Evolutionary conservation across 53 echinoderm and acorn worm species (phyloP).

Genomic region (Paracentrotus lividus): DNA sequence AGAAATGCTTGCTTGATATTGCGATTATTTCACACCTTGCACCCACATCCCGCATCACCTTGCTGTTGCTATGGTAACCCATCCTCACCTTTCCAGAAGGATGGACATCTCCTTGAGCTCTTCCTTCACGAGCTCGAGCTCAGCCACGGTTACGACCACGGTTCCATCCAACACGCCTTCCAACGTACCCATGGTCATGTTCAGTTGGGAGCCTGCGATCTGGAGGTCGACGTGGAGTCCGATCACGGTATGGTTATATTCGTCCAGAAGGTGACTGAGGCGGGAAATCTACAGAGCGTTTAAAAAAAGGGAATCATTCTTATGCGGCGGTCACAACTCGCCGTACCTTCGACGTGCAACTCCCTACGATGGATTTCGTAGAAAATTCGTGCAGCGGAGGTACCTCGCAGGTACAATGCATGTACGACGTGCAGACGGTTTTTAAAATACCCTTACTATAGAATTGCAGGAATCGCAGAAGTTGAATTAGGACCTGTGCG

Average conservation of each 20-base stretch:
- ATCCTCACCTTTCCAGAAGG: slow-evolving; percentile 17
- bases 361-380: too few species aligned
- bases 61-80: not conserved
- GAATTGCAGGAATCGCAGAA: too few species aligned
- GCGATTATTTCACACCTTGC: too few species aligned
- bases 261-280: not conserved
- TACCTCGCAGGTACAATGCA: too few species aligned
- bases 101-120: slow-evolving; percentile 50
- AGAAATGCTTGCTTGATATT: too few species aligned
- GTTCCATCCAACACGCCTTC: slow-evolving; percentile 37
- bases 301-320: not conserved
- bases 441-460: too few species aligned
- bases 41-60: not conserved
- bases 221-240: slow-evolving; percentile 30
- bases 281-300: not conserved
- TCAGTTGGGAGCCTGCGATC: slow-evolving; percentile 5
- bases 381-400: too few species aligned
- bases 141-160: slow-evolving; percentile 44
- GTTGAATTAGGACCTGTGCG: too few species aligned
- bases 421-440: too few species aligned
- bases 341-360: too few species aligned
- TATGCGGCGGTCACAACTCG: too few species aligned
- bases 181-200: slow-evolving; percentile 4
- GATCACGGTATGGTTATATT: slow-evolving; percentile 27
- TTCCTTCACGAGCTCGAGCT: slow-evolving; percentile 32